These are phyloP conservation scores for Lucinisca nassula DNA, from an alignment of 2,888 invertebrate species.

Conservation along the genomic window DNA sequence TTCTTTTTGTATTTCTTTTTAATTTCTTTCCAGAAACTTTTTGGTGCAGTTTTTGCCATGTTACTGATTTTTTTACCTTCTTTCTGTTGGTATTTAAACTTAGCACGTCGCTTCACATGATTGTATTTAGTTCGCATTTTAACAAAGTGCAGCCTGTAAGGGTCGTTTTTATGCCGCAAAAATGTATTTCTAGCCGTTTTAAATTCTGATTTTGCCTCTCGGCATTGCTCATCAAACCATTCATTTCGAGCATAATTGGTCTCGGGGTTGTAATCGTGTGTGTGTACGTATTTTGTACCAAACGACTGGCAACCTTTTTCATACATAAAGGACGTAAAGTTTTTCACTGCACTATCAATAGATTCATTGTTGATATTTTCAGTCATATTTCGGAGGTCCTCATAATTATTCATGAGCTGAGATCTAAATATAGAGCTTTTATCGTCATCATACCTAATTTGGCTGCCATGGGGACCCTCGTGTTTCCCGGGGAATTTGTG, in stretches of 20 bases:
- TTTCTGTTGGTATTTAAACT: not conserved
- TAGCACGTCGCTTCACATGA: not conserved
- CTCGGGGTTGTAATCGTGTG: not conserved
- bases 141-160: not conserved
- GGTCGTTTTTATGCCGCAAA: conserved; percentile 12
- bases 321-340: not conserved
- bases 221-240: not conserved
- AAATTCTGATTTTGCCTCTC: not conserved
- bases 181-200: conserved; percentile 16
- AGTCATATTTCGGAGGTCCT: not conserved
- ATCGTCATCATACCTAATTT: not conserved
- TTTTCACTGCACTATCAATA: not conserved
- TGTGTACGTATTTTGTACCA: not conserved
- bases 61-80: not conserved
- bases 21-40: conserved; percentile 10
- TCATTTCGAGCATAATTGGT: not conserved
- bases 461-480: not conserved
- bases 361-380: not conserved
- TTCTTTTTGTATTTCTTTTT: conserved; percentile 6
- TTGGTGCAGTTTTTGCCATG: not conserved
- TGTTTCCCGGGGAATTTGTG: not conserved
- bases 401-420: not conserved
- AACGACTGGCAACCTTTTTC: not conserved
- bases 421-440: not conserved
- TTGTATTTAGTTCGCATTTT: not conserved